A percentile compares a stretch with the other conserved stretches of the same genome.
Evolutionary conservation across 2,888 invertebrate species (phyloP).

Genomic region (Epistrophella euchroma): DNA sequence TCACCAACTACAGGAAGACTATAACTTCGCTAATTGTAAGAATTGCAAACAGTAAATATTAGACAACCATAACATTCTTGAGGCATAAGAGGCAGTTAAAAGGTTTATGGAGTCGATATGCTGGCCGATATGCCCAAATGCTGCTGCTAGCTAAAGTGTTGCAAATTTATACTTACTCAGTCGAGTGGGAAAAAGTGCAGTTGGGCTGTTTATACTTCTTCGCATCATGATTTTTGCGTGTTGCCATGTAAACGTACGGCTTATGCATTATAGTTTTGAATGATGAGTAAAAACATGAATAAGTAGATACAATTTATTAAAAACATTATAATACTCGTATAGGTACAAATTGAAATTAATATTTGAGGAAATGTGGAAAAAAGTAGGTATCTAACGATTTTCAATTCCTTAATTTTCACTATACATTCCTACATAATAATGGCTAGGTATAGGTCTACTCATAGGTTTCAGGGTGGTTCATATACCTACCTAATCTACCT

Average conservation of each 20-base stretch:
- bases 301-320: no score
- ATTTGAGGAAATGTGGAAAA: no score
- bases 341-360: no score
- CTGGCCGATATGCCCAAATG: constrained; percentile 42
- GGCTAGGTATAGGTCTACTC: no score
- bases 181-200: constrained; percentile 74
- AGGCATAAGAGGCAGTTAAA: constrained; percentile 50
- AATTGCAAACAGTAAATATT: constrained; percentile 6
- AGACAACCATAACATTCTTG: constrained; percentile 18
- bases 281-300: constrained; percentile 9
- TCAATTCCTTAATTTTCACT: no score
- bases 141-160: constrained; percentile 4
- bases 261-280: constrained; percentile 44
- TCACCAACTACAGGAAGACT: constrained; percentile 10
- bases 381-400: no score
- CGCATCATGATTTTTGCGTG: constrained; percentile 60
- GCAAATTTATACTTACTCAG: constrained; percentile 38
- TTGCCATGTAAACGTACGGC: constrained; percentile 58
- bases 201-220: constrained; percentile 70
- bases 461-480: no score
- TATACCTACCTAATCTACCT: no score
- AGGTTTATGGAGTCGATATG: constrained; percentile 63
- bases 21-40: constrained; percentile 14
- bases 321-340: no score
- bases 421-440: no score